phyloP scores from a whole-genome alignment of 1,140 invertebrate genomes.

The Portunus trituberculatus region DNA sequence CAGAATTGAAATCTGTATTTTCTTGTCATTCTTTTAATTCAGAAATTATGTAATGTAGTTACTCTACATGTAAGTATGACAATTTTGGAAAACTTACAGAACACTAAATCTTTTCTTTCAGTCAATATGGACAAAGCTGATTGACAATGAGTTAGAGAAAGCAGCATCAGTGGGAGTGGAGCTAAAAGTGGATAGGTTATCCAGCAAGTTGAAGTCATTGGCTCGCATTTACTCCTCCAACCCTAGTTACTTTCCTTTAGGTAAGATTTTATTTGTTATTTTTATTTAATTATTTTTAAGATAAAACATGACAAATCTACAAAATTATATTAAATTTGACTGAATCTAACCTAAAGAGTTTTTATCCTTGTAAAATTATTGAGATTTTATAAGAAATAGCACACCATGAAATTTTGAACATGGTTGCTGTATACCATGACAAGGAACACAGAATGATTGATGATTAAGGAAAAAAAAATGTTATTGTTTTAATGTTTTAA shows the following conservation, averaged over 20 bases:
- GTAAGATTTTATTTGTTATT: constrained; percentile 70
- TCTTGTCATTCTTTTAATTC: too few relatives aligned
- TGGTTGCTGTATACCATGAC: too few relatives aligned
- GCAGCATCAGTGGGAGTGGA: constrained; percentile 69
- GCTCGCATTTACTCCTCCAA: constrained; percentile 81
- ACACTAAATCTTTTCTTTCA: constrained; percentile 76
- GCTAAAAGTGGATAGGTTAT: constrained; percentile 79
- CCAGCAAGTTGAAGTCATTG: constrained; percentile 81
- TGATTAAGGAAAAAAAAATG: neutral
- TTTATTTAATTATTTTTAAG: too few relatives aligned
- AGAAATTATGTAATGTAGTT: neutral
- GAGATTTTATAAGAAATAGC: too few relatives aligned
- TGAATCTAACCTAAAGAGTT: too few relatives aligned
- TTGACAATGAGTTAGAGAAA: constrained; percentile 77
- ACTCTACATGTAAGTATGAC: neutral
- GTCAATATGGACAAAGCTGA: constrained; percentile 73
- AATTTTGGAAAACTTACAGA: neutral
- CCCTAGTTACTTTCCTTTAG: constrained; percentile 83
- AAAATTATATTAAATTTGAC: too few relatives aligned
- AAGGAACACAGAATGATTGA: too few relatives aligned
- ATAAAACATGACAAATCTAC: too few relatives aligned
- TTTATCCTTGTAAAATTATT: too few relatives aligned
- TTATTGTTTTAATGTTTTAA: neutral
- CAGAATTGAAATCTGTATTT: too few relatives aligned
- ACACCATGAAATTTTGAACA: too few relatives aligned